Evolutionary conservation across 2,888 invertebrate species (phyloP).

Genomic region (Andrena camellia): DNA sequence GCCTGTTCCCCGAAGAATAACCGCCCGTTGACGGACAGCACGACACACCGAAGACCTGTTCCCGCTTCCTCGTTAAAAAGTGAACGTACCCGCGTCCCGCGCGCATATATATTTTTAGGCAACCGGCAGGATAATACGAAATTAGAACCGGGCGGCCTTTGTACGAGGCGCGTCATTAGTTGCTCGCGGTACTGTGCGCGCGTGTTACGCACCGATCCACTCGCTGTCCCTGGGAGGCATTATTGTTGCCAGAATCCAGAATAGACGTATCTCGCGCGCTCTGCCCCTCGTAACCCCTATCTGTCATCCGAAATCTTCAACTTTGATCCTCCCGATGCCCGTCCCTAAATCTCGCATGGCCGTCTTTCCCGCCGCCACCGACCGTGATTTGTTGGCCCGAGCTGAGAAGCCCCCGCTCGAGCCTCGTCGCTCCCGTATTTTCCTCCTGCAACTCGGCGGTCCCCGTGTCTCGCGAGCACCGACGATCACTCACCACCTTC

Average conservation of each 20-base stretch:
- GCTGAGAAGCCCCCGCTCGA: background rate
- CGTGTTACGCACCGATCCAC: conserved; percentile 61
- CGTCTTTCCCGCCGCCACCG: conserved; percentile 14
- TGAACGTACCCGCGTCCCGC: conserved; percentile 50
- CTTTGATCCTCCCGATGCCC: conserved; percentile 51
- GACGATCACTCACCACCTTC: background rate
- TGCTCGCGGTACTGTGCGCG: conserved; percentile 54
- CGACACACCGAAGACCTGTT: background rate
- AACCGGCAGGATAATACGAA: conserved; percentile 69
- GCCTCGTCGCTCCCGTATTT: background rate
- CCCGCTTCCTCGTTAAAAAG: conserved; percentile 54
- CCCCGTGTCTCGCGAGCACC: conserved; percentile 6
- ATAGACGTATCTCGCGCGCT: conserved; percentile 66
- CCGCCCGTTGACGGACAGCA: background rate
- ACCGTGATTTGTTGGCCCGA: conserved; percentile 38
- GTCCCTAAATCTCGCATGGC: conserved; percentile 31
- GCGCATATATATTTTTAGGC: conserved; percentile 62
- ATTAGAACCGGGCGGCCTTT: conserved; percentile 72
- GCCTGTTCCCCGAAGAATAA: background rate
- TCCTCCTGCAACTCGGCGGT: background rate
- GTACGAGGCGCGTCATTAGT: conserved; percentile 73
- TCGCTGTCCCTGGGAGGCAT: conserved; percentile 73
- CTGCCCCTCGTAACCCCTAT: conserved; percentile 56
- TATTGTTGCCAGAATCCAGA: conserved; percentile 75
- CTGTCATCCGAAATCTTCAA: conserved; percentile 59